A percentile compares a stretch with the other conserved stretches of the same genome.
phyloP scores from a whole-genome alignment of 64 coral and sea anemone genomes.

The Montipora foliosa region DNA sequence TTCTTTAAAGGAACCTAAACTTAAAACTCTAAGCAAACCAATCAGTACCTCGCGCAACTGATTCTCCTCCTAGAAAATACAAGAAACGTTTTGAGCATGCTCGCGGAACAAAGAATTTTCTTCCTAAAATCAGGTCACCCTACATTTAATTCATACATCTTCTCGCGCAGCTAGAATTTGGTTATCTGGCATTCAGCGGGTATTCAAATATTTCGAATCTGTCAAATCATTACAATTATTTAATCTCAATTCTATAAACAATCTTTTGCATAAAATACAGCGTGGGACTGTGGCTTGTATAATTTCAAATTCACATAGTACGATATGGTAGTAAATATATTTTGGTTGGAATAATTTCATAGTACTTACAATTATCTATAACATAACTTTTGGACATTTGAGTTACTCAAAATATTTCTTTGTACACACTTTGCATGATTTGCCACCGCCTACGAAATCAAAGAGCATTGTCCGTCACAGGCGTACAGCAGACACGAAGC shows the following conservation, averaged over 20 bases:
- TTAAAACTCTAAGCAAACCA: background rate
- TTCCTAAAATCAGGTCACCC: background rate
- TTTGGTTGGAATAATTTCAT: background rate
- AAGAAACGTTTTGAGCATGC: background rate
- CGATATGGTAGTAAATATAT: background rate
- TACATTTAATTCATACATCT: background rate
- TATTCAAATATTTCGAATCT: background rate
- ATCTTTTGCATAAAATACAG: conserved; percentile 20
- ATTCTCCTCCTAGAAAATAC: background rate
- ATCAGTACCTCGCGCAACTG: background rate
- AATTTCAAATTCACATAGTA: conserved; percentile 30
- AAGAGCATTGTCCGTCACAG: background rate
- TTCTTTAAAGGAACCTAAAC: background rate
- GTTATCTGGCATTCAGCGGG: background rate
- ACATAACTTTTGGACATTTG: background rate
- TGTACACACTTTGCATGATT: conserved; percentile 1
- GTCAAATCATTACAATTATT: background rate
- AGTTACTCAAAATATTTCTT: conserved; percentile 9
- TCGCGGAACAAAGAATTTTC: background rate
- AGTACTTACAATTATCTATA: background rate
- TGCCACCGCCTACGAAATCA: background rate
- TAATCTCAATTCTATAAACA: conserved; percentile 20
- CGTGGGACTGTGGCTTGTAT: background rate
- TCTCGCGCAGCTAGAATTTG: background rate
- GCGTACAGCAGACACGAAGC: no score